Evolutionary conservation across 2,113 vertebrate genomes (phyloP), one percentile per base, ranked within the genome.

Genomic region (Mesembrinibis cayennensis): DNA sequence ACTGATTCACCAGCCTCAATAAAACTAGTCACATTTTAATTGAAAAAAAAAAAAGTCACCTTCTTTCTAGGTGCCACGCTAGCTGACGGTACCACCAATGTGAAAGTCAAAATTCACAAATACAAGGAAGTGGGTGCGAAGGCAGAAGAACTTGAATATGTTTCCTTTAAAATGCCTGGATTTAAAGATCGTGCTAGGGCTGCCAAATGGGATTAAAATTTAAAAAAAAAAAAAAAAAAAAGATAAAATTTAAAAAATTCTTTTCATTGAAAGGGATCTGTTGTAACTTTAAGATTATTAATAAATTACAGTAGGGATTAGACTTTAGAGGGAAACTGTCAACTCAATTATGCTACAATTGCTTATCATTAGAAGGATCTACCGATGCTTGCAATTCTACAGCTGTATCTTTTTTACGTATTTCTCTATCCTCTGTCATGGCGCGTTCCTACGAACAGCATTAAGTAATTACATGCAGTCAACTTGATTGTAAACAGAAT

Each of bases 81-180:
- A 82, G 58, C 29, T 56, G 45, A 56, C 81, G 20, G 55, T 11
- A 49, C 9, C 32, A 70, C 12, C 22, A 36, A 10, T 2, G 5
- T 12, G 16, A 25, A 92, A 91, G 59, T 67, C 42, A 74, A 56
- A 87, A 87, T 32, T 84, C n/a, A 45, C 36, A 52, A 73, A 42
- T 9, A 25, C 0, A 1, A 62, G n/a, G 32, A 61, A 81, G 26
- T 7, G 18, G 10, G 7, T 42, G 18, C 0, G 2, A 91, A 83
- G 47, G n/a, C 29, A 63, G 56, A 58, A 87, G 7, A 62, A 63
- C 18, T 21, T 40, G 17, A 74, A 84, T 3, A 26, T 3, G 25
- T 40, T 84, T 59, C 17, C 36, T 11, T n/a, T 76, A 67, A 79
- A 93, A 72, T 44, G 4, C 11, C 42, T 59, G 30, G 30, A 84